These are phyloP conservation scores for Bilobella aurantiaca DNA, from an alignment of 1,140 invertebrate genomes.

Conservation along the genomic window DNA sequence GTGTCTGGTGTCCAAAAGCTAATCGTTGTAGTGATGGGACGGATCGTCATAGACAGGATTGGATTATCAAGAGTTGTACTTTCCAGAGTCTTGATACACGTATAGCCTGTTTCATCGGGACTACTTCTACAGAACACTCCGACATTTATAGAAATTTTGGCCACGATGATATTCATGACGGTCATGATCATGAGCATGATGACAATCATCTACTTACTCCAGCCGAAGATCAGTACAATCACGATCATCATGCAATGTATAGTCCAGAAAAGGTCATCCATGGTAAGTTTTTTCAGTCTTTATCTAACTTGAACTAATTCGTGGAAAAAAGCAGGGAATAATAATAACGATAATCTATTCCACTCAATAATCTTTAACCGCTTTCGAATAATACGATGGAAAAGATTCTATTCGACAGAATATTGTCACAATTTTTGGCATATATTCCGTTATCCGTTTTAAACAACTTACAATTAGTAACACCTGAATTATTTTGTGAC, in stretches of 20 bases:
- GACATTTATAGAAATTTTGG: constrained; percentile 6
- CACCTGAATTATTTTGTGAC: too few species aligned
- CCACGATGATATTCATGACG: constrained; percentile 11
- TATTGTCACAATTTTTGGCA: background rate
- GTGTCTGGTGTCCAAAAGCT: constrained; percentile 72
- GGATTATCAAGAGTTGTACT: constrained; percentile 66
- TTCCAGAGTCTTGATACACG: background rate
- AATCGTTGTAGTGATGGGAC: constrained; percentile 79
- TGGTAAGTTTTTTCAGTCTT: background rate
- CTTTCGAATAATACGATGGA: background rate
- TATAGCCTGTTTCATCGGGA: background rate
- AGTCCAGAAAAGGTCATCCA: constrained; percentile 5
- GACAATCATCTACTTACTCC: background rate
- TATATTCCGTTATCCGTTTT: background rate
- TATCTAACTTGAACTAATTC: too few species aligned
- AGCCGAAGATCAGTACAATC: background rate
- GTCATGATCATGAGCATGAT: background rate
- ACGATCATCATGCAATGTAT: background rate
- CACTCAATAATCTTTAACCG: too few species aligned
- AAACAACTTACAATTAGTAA: background rate
- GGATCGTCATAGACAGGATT: constrained; percentile 78
- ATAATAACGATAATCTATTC: too few species aligned
- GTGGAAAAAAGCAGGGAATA: too few species aligned
- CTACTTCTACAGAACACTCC: background rate
- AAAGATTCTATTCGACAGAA: background rate